These are phyloP conservation scores for Nyctibius grandis DNA, from an alignment of 2,797 vertebrate species.

Conservation along the genomic window DNA sequence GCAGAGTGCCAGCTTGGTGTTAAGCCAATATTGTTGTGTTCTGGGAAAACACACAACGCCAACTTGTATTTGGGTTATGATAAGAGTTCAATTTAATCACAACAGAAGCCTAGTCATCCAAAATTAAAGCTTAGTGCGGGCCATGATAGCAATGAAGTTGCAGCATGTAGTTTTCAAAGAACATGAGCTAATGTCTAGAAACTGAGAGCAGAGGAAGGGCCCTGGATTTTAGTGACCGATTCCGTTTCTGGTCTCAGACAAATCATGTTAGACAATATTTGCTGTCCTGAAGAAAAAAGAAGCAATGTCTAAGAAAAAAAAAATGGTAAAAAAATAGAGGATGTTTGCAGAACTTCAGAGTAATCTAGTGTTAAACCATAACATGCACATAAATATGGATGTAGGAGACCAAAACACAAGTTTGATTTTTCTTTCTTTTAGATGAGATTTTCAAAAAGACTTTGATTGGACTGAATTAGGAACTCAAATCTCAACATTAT, in stretches of 20 bases:
- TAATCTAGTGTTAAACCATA: background rate
- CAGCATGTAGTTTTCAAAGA: background rate
- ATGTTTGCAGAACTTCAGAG: background rate
- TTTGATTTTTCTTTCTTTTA: background rate
- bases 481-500: background rate
- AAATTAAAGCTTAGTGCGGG: background rate
- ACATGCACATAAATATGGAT: background rate
- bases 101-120: slow-evolving; percentile 1
- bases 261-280: background rate
- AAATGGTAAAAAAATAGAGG: rapidly evolving
- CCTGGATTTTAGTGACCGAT: background rate
- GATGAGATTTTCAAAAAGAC: background rate
- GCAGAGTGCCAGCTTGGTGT: background rate
- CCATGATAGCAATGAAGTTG: background rate
- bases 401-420: background rate
- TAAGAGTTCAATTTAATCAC: background rate
- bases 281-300: background rate
- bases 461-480: background rate
- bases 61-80: background rate
- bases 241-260: background rate
- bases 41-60: background rate
- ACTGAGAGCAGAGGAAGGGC: background rate
- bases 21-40: slow-evolving; percentile 47
- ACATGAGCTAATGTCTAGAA: slow-evolving; percentile 40
- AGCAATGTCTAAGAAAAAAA: background rate